These are phyloP conservation scores for Pipistrellus nathusii DNA, from an alignment of 2,797 vertebrate genomes.

Conservation along the genomic window DNA sequence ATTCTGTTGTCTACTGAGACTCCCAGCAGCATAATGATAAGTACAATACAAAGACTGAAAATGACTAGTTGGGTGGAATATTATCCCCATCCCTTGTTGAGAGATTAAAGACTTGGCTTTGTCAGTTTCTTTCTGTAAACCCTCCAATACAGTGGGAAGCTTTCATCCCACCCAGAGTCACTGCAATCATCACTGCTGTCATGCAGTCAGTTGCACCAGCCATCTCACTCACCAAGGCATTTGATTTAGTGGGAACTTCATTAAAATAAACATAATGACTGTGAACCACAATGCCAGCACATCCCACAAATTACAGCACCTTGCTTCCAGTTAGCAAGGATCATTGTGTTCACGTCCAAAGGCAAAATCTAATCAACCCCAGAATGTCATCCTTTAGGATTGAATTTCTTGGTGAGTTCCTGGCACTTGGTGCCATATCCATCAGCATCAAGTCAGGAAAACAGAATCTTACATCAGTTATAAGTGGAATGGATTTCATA, in stretches of 20 bases:
- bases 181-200: neutral
- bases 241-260: neutral
- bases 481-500: neutral
- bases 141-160: neutral
- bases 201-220: neutral
- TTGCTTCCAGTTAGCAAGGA: neutral
- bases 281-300: neutral
- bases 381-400: neutral
- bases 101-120: neutral
- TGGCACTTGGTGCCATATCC: neutral
- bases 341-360: neutral
- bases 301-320: neutral
- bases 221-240: neutral
- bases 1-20: neutral
- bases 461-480: neutral
- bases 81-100: neutral
- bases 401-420: neutral
- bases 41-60: neutral
- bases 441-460: neutral
- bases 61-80: neutral
- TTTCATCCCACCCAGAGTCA: neutral
- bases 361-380: neutral
- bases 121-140: neutral
- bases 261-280: neutral
- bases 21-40: neutral